Base-by-base conservation (phyloP, 2,797 vertebrate genomes). In the Lacerta viridis region DNA sequence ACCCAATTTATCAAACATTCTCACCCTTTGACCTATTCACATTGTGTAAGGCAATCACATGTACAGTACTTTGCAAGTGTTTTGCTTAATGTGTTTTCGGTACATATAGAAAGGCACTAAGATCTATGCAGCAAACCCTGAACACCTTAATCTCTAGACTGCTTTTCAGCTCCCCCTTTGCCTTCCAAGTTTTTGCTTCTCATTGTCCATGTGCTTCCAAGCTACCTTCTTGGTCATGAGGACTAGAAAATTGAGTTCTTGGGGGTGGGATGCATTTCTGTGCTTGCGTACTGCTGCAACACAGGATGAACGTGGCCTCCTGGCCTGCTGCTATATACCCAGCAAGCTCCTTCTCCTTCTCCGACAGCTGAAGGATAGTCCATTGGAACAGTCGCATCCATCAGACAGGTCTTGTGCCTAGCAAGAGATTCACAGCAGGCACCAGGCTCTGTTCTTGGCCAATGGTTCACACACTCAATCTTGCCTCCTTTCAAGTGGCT, bases 401-500 rank as follows among this genome's bases (percentile, higher is more conserved):
- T 36, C 87, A 86, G 50, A 50, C 50, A 50, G 11, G 11, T 50
- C 50, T 50, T 50, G 50, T 13, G 50, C 0, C 0, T 61, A 83
- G 78, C 7, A 3, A 72, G 89, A 71, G 25, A 87, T 20, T 5
- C 0, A 0, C n/a, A 0, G 0, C 0, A 0, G 88, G 41, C 84
- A 3, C 85, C 69, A 77, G 61, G 87, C 36, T 78, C 75, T 90
- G 81, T 90, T 92, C 91, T 92, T 0, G 82, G 7, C 0, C 91
- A 91, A 90, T 85, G 83, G 86, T 82, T 0, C 91, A 90, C 88
- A 0, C 93, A 90, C 92, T 95, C 90, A 79, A 87, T 93, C 93
- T 95, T 94, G 71, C 91, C 88, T 92, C 80, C 77, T 94, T 92
- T 92, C 90, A 80, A 59, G 20, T 90, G 91, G 90, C 87, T 92